Evolutionary conservation across 2,797 vertebrate genomes (phyloP).

Genomic region (Molossus alvarezi): DNA sequence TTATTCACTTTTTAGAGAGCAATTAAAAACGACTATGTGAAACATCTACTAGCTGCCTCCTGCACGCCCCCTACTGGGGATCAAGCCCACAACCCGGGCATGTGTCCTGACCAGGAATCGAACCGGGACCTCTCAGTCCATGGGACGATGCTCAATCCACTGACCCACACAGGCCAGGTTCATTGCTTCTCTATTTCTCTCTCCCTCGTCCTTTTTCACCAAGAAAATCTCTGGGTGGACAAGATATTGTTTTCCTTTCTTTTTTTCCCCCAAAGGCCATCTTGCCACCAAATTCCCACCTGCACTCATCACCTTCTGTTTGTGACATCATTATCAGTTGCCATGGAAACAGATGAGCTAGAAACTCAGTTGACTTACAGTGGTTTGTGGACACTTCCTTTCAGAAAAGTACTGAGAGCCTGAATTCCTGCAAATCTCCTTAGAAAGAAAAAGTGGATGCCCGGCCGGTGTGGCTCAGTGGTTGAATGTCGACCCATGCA

Average conservation of each 20-base stretch:
- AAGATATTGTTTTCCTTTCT: slow-evolving; percentile 18
- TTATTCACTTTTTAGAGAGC: no score
- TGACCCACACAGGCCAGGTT: not conserved
- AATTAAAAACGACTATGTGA: no score
- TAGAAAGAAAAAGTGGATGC: slow-evolving; percentile 47
- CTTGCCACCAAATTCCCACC: slow-evolving; percentile 23
- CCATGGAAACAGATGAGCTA: slow-evolving; percentile 58
- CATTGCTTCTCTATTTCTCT: slow-evolving; percentile 32
- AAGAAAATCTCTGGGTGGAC: not conserved
- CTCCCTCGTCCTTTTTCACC: slow-evolving; percentile 33
- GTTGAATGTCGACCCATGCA: no score
- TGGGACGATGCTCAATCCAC: no score
- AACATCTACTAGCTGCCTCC: no score
- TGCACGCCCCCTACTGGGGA: no score
- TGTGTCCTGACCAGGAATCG: no score
- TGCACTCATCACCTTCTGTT: not conserved
- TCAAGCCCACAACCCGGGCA: no score
- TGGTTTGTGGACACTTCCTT: slow-evolving; percentile 50
- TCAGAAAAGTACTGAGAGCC: slow-evolving; percentile 33
- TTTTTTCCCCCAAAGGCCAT: slow-evolving; percentile 36
- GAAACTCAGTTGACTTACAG: slow-evolving; percentile 58
- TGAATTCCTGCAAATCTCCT: slow-evolving; percentile 57
- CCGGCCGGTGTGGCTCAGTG: no score
- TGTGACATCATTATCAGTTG: slow-evolving; percentile 33
- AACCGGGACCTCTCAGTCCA: no score